Evolutionary conservation across 1,140 invertebrate genomes (phyloP), one percentile per base, ranked within the genome.

Genomic region (Ceratoteleas bidentatus): DNA sequence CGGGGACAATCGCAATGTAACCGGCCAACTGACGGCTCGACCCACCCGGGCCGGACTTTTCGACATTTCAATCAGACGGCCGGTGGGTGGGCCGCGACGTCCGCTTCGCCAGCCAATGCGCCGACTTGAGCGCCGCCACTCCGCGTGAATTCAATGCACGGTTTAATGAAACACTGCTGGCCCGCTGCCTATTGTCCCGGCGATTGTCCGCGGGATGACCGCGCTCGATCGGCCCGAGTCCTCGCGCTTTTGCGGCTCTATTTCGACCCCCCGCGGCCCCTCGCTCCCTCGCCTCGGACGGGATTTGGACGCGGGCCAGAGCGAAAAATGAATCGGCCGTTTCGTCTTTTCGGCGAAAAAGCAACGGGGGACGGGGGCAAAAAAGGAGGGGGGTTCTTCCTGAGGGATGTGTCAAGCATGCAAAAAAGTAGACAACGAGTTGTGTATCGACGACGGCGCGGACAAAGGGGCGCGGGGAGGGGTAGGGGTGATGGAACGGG

Each of bases 121-220:
- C 70, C 70, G 62, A 61, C 72, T 84, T 78, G 72, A 65, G 75
- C 36, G 54, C 62, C 38, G 73, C 75, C 74, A 40, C 40, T 68
- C 75, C 43, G 75, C 76, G 75, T 56, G 76, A 83, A 85, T 85
- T 88, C 81, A 88, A 89, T 90, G 86, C 88, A 89, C 87, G 87
- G 90, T 90, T 90, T 90, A 90, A 90, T 90, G 88, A 89, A 90
- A 88, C 87, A 88, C 85, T 87, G 88, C 87, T 89, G 89, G 88
- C 88, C 87, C 87, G 87, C 85, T 88, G 87, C 87, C 88, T 87
- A 90, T 90, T 90, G 88, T 90, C 85, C 85, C 85, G 33, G 58
- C 60, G 83, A 88, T 89, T 90, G 88, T 90, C 85, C 70, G 61
- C 65, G 74, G 80, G 81, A 84, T 84, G 82, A 84, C 81, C n/a